Evolutionary conservation across 2,888 invertebrate species (phyloP), one percentile per base, ranked within the genome.

Genomic region (Dilophus febrilis): DNA sequence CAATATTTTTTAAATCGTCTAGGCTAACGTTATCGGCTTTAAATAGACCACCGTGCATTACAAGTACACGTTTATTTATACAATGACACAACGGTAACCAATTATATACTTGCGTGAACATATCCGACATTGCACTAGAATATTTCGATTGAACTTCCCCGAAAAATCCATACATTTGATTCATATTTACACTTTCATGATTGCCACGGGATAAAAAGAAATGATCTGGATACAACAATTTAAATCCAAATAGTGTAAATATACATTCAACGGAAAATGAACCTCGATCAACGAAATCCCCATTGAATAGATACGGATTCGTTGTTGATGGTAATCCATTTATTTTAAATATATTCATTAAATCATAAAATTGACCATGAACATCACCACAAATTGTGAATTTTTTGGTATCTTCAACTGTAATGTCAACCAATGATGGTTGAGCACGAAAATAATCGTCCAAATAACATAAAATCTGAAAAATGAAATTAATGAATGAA

Each of bases 241-340:
- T 99, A 65, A 88, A 97, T 46, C 92, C 88, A 61, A 99, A 92
- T 46, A 98, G 66, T 8, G 87, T 87, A 58, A 99, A 92, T 56
- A 99, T 98, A 59, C 97, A 97, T 66, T 98, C 98, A 26, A 98
- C 95, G 28, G 95, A 95, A 63, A 99, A 99, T 0, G 97, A 95
- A 12, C 98, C 98, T 64, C 98, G 71, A 64, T 99, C 98, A 14
- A 99, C 98, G 63, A 99, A 98, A 66, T 99, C 98, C 44, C 97
- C 97, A 62, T 98, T 98, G 64, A 98, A 98, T 49, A 98, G 67
- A 66, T 95, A 98, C 39, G 97, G 97, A 68, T 99, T 98, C 22
- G 75, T 76, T 57, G 83, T 50, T 1, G 92, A 91, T 7, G 98
- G 98, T 44, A 88, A 65, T n/a, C 95, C 97, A 58, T 98, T 98